Conservation (phyloP, 2,113 vertebrate genomes). For the Notechis scutatus region DNA sequence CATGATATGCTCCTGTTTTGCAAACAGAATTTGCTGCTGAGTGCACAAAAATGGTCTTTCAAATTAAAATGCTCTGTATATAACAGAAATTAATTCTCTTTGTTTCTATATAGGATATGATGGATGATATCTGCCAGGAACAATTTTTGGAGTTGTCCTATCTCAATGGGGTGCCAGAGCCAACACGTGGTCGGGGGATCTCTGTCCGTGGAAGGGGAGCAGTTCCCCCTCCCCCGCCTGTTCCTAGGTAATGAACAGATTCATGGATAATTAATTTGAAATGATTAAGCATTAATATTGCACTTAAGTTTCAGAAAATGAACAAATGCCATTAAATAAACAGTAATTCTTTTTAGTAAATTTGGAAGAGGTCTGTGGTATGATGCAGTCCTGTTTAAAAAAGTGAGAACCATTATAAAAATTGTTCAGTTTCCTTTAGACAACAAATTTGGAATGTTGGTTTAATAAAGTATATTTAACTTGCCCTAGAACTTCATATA, state of each 20-base stretch:
- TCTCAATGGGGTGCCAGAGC: constrained; percentile 87
- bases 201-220: constrained; percentile 83
- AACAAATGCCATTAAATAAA: neutral
- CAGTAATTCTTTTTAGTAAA: neutral
- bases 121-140: constrained; percentile 92
- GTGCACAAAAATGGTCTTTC: neutral
- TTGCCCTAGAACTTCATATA: neutral
- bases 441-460: neutral
- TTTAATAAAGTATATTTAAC: neutral
- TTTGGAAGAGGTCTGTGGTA: neutral
- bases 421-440: neutral
- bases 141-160: constrained; percentile 91
- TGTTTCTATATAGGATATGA: constrained; percentile 82
- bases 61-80: neutral
- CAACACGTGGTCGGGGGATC: constrained; percentile 79
- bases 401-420: neutral
- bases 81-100: neutral
- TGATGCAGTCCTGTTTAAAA: neutral
- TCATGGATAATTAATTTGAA: neutral
- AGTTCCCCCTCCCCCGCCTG: constrained; percentile 81
- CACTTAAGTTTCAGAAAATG: neutral
- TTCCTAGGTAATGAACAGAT: constrained; percentile 73
- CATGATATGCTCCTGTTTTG: neutral
- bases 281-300: neutral
- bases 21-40: neutral